These are phyloP conservation scores for Sialis lutaria DNA, from an alignment of 2,888 invertebrate genomes.

Conservation along the genomic window DNA sequence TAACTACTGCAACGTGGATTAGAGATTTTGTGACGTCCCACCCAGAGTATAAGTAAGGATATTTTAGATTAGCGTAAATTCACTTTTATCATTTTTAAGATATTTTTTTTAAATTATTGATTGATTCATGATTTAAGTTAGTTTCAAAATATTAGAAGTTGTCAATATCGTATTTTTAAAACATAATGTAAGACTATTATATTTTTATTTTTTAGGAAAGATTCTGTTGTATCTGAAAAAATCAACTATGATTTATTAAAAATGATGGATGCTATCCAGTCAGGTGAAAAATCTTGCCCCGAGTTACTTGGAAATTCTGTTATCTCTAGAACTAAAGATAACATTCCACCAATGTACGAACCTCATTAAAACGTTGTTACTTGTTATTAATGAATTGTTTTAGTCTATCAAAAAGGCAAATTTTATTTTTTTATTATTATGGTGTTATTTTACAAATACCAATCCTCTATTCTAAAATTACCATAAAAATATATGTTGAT, in stretches of 20 bases:
- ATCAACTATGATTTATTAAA: constrained; percentile 85
- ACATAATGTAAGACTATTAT: constrained; percentile 4
- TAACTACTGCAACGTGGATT: constrained; percentile 92
- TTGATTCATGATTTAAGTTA: too few relatives aligned
- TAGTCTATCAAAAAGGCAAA: too few relatives aligned
- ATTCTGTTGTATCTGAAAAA: constrained; percentile 73
- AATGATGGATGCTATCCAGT: constrained; percentile 55
- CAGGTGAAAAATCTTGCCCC: constrained; percentile 51
- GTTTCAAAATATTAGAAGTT: too few relatives aligned
- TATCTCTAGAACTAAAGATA: constrained; percentile 67
- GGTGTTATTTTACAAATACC: too few relatives aligned
- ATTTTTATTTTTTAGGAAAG: constrained; percentile 40
- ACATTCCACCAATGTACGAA: constrained; percentile 50
- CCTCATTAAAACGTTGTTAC: not conserved
- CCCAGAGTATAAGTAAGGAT: constrained; percentile 68
- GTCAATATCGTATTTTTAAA: not conserved
- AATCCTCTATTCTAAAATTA: too few relatives aligned
- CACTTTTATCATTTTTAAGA: too few relatives aligned
- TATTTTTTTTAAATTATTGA: too few relatives aligned
- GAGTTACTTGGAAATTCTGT: constrained; percentile 57
- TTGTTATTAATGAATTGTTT: not conserved
- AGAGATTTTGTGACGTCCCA: constrained; percentile 77
- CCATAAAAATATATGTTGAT: too few relatives aligned
- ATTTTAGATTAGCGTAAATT: not conserved
- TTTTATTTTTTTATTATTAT: too few relatives aligned